A percentile compares a stretch with the other conserved stretches of the same genome.
phyloP scores from a whole-genome alignment of 2,888 invertebrate genomes.

The Phaedon cochleariae region DNA sequence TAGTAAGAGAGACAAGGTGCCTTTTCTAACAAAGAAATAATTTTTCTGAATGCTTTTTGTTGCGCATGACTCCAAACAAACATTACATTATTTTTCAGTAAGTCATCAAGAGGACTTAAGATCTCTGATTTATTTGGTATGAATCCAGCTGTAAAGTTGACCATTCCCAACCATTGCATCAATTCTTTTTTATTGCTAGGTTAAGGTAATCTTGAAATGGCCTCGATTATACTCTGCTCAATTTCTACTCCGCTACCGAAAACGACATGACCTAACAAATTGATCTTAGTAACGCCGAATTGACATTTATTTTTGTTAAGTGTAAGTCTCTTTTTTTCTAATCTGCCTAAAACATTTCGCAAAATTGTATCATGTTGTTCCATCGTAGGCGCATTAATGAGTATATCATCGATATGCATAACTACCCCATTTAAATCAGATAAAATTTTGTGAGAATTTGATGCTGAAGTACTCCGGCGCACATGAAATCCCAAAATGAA shows the following conservation, averaged over 20 bases:
- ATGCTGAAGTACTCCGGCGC: constrained; percentile 22
- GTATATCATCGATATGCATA: constrained; percentile 26
- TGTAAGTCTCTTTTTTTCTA: background rate
- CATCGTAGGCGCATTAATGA: constrained; percentile 16
- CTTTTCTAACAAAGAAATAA: too few relatives aligned
- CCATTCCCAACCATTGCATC: constrained; percentile 20
- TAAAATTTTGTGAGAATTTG: constrained; percentile 24
- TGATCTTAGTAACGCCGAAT: too few relatives aligned
- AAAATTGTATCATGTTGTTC: constrained; percentile 26
- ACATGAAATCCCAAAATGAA: constrained; percentile 21
- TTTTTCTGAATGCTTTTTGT: background rate
- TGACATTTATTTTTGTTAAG: background rate
- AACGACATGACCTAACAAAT: too few relatives aligned
- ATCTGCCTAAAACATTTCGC: background rate
- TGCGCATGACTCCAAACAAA: background rate
- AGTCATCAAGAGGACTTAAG: constrained; percentile 11
- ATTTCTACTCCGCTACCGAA: too few relatives aligned
- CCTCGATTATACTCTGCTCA: too few relatives aligned
- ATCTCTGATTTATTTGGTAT: constrained; percentile 21
- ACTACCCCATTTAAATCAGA: constrained; percentile 24
- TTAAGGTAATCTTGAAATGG: background rate
- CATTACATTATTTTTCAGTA: constrained; percentile 18
- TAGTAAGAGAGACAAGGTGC: background rate
- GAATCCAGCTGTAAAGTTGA: constrained; percentile 21
- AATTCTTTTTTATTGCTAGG: constrained; percentile 14